These are phyloP conservation scores for Enteromius paludinosus DNA, from an alignment of 2,797 vertebrate species.

Conservation along the genomic window DNA sequence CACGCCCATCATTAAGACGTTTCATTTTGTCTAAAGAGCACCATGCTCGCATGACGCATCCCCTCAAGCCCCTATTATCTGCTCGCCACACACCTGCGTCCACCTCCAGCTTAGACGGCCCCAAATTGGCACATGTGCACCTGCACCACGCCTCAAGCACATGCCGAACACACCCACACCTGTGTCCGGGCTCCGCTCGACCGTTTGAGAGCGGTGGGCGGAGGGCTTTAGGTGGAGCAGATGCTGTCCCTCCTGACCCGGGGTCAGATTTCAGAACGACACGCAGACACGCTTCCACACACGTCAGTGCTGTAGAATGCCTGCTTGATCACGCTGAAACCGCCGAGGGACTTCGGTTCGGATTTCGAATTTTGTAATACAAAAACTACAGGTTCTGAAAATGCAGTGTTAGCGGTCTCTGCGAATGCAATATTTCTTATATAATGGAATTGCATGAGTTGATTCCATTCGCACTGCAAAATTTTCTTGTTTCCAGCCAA, in stretches of 20 bases:
- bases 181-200: conserved; percentile 49
- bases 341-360: neutral
- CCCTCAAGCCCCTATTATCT: conserved; percentile 53
- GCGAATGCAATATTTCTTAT: neutral
- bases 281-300: conserved; percentile 43
- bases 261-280: conserved; percentile 46
- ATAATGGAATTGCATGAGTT: too few relatives aligned
- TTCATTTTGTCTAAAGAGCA: conserved; percentile 45
- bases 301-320: conserved; percentile 18
- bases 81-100: conserved; percentile 58
- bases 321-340: neutral
- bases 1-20: conserved; percentile 4
- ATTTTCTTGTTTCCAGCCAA: too few relatives aligned
- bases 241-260: conserved; percentile 50
- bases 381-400: too few relatives aligned
- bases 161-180: conserved; percentile 62
- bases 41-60: conserved; percentile 28
- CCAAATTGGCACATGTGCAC: conserved; percentile 54
- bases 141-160: conserved; percentile 61
- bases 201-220: conserved; percentile 51
- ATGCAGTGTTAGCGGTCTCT: neutral
- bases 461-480: neutral
- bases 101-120: conserved; percentile 37
- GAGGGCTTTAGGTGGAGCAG: conserved; percentile 52
- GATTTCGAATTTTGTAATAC: neutral